A percentile compares a stretch with the other conserved stretches of the same genome.
These are phyloP conservation scores for Heliconius hortense DNA, from an alignment of 2,888 invertebrate species.

Conservation along the genomic window DNA sequence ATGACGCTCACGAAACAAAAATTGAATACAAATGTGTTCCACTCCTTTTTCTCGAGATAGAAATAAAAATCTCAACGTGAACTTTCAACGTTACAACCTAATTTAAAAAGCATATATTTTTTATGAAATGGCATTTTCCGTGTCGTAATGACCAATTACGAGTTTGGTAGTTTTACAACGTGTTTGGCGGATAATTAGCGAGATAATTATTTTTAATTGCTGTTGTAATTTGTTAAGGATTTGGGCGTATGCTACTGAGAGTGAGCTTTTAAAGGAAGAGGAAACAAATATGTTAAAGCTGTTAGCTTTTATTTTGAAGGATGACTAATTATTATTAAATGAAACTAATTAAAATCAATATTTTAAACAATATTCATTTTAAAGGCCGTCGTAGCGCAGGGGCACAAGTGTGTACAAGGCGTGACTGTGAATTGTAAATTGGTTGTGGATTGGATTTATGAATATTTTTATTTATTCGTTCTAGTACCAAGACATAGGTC, in stretches of 20 bases:
- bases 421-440: too few species aligned
- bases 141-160: constrained; percentile 23
- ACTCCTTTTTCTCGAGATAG: neutral
- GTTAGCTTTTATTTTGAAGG: neutral
- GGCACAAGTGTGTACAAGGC: too few species aligned
- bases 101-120: constrained; percentile 11
- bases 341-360: neutral
- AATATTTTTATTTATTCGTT: too few species aligned
- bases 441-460: too few species aligned
- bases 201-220: constrained; percentile 28
- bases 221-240: constrained; percentile 24
- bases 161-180: constrained; percentile 19
- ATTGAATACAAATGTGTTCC: neutral
- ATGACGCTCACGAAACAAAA: neutral
- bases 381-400: too few species aligned
- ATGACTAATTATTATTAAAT: neutral
- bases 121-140: constrained; percentile 8
- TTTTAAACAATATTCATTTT: neutral
- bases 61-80: constrained; percentile 1
- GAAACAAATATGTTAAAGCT: neutral
- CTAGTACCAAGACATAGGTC: too few species aligned
- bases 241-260: neutral
- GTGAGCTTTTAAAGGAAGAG: constrained; percentile 6
- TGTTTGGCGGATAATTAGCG: constrained; percentile 16
- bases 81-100: neutral